These are phyloP conservation scores for Carettochelys insculpta DNA, from an alignment of 2,113 vertebrate genomes.

Conservation along the genomic window DNA sequence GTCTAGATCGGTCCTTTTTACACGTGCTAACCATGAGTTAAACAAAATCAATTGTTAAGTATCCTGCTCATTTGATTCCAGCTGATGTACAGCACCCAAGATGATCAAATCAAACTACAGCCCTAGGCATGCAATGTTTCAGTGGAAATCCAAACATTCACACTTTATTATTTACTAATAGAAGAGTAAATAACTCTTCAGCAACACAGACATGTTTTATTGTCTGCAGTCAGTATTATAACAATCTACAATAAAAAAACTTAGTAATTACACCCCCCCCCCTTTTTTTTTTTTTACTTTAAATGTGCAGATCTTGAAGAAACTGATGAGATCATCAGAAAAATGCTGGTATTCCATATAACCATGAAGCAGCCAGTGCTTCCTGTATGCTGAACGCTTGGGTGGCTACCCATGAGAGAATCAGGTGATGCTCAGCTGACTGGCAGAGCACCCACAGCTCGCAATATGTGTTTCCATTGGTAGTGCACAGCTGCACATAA, in stretches of 20 bases:
- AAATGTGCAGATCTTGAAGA: background rate
- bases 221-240: no score
- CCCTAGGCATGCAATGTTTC: background rate
- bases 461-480: no score
- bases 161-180: background rate
- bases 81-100: background rate
- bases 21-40: slow-evolving; percentile 77
- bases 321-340: background rate
- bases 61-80: background rate
- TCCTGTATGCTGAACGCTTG: no score
- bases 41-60: background rate
- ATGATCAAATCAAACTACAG: background rate
- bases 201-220: no score
- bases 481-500: no score
- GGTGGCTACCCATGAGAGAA: no score
- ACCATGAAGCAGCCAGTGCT: background rate
- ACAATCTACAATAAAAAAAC: no score
- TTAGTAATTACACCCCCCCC: no score
- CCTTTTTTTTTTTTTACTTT: no score
- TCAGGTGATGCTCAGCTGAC: no score
- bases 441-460: no score
- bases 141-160: background rate
- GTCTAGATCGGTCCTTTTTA: slow-evolving; percentile 90
- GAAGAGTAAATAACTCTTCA: background rate
- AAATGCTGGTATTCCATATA: no score